These are phyloP conservation scores for Agrochola lychnidis DNA, from an alignment of 2,888 invertebrate genomes.

Conservation along the genomic window DNA sequence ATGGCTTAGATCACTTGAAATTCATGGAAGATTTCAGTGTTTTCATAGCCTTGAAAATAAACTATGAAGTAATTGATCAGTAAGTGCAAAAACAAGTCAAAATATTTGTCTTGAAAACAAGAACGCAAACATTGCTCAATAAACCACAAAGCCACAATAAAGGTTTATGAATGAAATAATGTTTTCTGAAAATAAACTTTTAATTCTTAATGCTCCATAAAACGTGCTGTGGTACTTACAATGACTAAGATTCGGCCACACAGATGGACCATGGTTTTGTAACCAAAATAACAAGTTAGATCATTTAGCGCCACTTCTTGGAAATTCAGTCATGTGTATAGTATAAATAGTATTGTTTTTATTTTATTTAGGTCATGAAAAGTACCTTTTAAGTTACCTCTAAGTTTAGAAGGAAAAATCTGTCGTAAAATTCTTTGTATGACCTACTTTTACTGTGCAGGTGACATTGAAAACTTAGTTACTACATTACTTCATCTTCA, in stretches of 20 bases:
- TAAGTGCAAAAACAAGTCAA: background rate
- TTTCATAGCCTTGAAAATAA: slow-evolving; percentile 23
- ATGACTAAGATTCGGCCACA: slow-evolving; percentile 45
- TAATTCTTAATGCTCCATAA: slow-evolving; percentile 18
- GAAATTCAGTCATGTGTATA: background rate
- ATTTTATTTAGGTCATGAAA: background rate
- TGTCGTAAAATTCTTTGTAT: background rate
- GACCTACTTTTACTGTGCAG: background rate
- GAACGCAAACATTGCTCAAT: background rate
- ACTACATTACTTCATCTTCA: background rate
- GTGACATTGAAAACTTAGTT: slow-evolving; percentile 21
- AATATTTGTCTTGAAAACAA: slow-evolving; percentile 34
- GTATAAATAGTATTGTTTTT: slow-evolving; percentile 5
- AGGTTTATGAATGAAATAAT: slow-evolving; percentile 57
- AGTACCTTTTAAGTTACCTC: too few relatives aligned
- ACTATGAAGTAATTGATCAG: slow-evolving; percentile 8
- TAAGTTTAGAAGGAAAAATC: slow-evolving; percentile 13
- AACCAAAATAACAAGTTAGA: slow-evolving; percentile 48
- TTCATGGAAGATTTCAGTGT: slow-evolving; percentile 17
- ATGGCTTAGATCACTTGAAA: background rate
- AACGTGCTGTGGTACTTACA: slow-evolving; percentile 13
- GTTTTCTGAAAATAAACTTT: slow-evolving; percentile 41
- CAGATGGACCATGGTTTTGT: slow-evolving; percentile 30
- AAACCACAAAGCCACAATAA: slow-evolving; percentile 60
- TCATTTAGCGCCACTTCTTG: slow-evolving; percentile 53